A percentile compares a stretch with the other conserved stretches of the same genome.
These are phyloP conservation scores for Neotoma lepida DNA, from an alignment of 2,113 vertebrate genomes.

Conservation along the genomic window DNA sequence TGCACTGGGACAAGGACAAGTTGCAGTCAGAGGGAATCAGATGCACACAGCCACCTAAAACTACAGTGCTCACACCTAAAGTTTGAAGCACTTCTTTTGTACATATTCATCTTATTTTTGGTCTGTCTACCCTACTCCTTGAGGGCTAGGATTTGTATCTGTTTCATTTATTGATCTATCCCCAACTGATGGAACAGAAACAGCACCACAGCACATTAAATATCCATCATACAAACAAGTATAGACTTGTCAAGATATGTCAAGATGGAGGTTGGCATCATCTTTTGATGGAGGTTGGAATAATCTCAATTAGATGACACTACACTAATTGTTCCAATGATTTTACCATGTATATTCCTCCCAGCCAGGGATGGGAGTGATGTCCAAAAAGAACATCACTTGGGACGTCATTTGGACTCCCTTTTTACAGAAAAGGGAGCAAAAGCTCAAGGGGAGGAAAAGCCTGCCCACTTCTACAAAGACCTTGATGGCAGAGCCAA, in stretches of 20 bases:
- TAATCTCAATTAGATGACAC: background rate
- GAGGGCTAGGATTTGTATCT: background rate
- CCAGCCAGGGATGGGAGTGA: too few species aligned
- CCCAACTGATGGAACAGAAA: background rate
- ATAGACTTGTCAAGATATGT: background rate
- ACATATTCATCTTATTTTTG: background rate
- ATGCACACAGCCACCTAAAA: background rate
- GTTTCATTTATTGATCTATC: background rate
- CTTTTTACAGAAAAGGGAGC: background rate
- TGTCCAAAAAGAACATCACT: background rate
- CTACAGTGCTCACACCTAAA: background rate
- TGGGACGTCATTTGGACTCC: background rate
- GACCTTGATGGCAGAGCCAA: too few species aligned
- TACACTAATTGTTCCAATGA: background rate
- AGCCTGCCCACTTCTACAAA: background rate
- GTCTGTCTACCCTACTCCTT: background rate
- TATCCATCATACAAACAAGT: background rate
- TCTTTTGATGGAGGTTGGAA: background rate
- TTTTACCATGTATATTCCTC: background rate
- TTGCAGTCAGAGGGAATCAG: accelerated
- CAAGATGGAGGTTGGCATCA: background rate
- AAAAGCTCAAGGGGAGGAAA: background rate
- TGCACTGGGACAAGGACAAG: accelerated
- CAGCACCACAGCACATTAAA: background rate
- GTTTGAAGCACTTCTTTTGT: background rate